phyloP scores from a whole-genome alignment of 2,888 invertebrate genomes.

The Ichneumoninae sp. region DNA sequence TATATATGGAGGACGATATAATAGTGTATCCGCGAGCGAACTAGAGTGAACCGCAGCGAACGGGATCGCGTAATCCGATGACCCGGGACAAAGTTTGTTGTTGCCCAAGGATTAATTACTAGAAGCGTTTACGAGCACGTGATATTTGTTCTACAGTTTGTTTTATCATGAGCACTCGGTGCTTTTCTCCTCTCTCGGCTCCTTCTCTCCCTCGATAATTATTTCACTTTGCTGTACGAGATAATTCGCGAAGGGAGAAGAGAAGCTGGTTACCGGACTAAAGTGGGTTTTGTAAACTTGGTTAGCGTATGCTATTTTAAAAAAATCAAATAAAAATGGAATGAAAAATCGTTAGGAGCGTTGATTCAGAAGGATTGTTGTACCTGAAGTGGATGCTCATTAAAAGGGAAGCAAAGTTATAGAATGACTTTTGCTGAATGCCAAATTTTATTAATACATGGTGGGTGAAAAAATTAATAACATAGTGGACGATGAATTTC shows the following conservation, averaged over 20 bases:
- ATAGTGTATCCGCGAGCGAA: slow-evolving; percentile 31
- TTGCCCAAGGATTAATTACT: slow-evolving; percentile 56
- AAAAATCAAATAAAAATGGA: not conserved
- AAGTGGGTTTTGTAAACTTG: slow-evolving; percentile 3
- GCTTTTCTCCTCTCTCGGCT: not conserved
- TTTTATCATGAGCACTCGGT: slow-evolving; percentile 36
- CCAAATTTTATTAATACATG: not conserved
- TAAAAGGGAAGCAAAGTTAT: not conserved
- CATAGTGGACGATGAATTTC: not conserved
- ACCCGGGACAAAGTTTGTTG: slow-evolving; percentile 58
- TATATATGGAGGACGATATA: slow-evolving; percentile 15
- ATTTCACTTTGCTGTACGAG: slow-evolving; percentile 12
- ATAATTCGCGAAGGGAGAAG: not conserved
- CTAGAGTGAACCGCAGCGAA: slow-evolving; percentile 24
- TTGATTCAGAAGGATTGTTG: not conserved
- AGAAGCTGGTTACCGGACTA: not conserved
- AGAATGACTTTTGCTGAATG: not conserved
- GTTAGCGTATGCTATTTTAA: not conserved
- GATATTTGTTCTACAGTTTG: slow-evolving; percentile 49
- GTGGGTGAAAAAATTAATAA: not conserved
- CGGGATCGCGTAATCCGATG: slow-evolving; percentile 56
- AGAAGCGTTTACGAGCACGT: slow-evolving; percentile 51
- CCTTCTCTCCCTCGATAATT: not conserved
- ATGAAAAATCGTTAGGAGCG: not conserved
- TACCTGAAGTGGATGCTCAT: not conserved